Evolutionary conservation across 37 sponge, comb jelly and placozoan genomes (phyloP).

Genomic region (Mnemiopsis leidyi): DNA sequence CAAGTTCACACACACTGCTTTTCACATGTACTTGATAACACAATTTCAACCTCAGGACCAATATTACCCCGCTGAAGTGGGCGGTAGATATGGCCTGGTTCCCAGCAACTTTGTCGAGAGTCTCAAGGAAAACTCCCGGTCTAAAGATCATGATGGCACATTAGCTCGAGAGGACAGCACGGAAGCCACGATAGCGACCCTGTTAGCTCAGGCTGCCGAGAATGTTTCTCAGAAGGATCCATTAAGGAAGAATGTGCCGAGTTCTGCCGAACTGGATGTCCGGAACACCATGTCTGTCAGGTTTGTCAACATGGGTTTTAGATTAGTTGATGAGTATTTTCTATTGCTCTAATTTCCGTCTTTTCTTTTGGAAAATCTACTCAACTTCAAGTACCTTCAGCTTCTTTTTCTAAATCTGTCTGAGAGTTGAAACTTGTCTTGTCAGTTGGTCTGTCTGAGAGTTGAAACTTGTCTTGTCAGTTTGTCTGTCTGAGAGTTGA

Average conservation of each 20-base stretch:
- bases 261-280: neutral
- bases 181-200: constrained; percentile 29
- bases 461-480: neutral
- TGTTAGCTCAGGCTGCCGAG: constrained; percentile 22
- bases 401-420: no score
- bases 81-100: constrained; percentile 23
- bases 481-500: neutral
- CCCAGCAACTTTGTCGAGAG: constrained; percentile 47
- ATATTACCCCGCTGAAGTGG: constrained; percentile 46
- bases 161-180: constrained; percentile 59
- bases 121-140: constrained; percentile 10
- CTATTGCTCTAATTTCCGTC: no score
- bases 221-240: neutral
- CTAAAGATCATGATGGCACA: neutral
- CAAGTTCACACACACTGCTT: neutral
- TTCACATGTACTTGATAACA: neutral
- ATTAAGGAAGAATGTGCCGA: constrained; percentile 19
- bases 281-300: constrained; percentile 16
- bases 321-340: no score
- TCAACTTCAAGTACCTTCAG: no score
- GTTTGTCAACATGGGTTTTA: no score
- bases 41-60: neutral
- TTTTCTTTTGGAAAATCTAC: no score
- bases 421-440: no score
- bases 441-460: neutral